Evolutionary conservation across 2,113 vertebrate species (phyloP).

Genomic region (Natator depressus): DNA sequence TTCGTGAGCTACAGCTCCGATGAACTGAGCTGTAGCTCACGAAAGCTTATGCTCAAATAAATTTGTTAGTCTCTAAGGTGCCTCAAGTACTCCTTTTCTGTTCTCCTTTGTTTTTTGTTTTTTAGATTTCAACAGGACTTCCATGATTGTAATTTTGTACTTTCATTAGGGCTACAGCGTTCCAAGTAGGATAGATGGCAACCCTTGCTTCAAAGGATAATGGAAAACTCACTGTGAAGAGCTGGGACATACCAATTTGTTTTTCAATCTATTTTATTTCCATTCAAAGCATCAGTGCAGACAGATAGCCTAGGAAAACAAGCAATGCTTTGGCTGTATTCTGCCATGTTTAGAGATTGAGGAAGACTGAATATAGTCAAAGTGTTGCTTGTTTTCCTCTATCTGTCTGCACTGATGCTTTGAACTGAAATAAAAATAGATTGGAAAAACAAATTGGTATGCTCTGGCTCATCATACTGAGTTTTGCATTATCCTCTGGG

Average conservation of each 20-base stretch:
- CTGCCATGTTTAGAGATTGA: conserved; percentile 52
- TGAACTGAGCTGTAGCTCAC: too few relatives aligned
- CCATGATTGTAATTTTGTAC: conserved; percentile 15
- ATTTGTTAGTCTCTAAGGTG: too few relatives aligned
- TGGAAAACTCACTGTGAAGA: conserved; percentile 39
- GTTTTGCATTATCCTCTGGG: conserved; percentile 54
- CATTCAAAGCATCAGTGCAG: conserved; percentile 57
- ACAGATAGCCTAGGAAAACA: background rate
- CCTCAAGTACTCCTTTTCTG: too few relatives aligned
- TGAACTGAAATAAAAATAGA: conserved; percentile 79
- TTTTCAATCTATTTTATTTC: conserved; percentile 67
- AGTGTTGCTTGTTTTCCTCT: conserved; percentile 71
- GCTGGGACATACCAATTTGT: conserved; percentile 39
- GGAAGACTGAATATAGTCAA: conserved; percentile 49
- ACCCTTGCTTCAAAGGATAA: conserved; percentile 37
- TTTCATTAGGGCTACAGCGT: conserved; percentile 27
- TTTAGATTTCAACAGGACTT: conserved; percentile 51
- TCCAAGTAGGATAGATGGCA: conserved; percentile 31
- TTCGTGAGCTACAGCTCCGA: too few relatives aligned
- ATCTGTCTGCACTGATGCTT: conserved; percentile 62
- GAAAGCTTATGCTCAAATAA: too few relatives aligned
- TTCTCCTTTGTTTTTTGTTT: conserved; percentile 51
- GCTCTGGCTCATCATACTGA: conserved; percentile 39
- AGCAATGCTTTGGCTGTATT: conserved; percentile 31
- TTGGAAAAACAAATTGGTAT: conserved; percentile 80